Base-by-base conservation (phyloP, 2,888 invertebrate species). In the Cryptocephalus primarius region DNA sequence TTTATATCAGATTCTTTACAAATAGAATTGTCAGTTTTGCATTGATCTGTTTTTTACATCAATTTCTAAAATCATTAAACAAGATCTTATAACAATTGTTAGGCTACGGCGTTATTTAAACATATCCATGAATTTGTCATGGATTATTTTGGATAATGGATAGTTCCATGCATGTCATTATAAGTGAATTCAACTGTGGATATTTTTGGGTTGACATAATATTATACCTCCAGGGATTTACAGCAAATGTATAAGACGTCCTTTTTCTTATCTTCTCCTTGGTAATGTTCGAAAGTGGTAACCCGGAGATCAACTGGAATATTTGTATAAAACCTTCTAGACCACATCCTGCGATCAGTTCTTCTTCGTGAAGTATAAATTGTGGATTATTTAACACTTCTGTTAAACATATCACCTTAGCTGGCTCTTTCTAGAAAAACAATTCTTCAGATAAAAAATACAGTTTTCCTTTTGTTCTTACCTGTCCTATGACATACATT, bases 401-500 rank as follows among this genome's bases (percentile, higher is more conserved):
- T 49, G 66, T 60, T 8, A 61, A 43, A 45, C 66, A 67, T 44
- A 71, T 67, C 6, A 69, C 55, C 54, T 67, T 62, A 1, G 67
- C 67, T 11, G 69, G 67, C 39, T 65, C 64, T 43, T 67, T 66
- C 68, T 68, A 50, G 36, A 62, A 54, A 42, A 12, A 42, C 13
- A 41, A n/a, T 22, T 22, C 22, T 22, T 22, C 22, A 22, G 3
- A 22, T 22, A 22, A 22, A 22, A 2, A 6, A 22, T 22, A 6
- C 22, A 22, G 2, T 22, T 22, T 4, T 6, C 22, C 6, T 22
- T 22, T 22, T 22, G 2, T 22, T 22, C 22, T 22, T 22, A 69
- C 71, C 59, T 71, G 69, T 33, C 61, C 64, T 13, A 68, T 53
- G 33, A 67, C 39, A 51, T 70, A 72, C 33, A 71, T 60, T 50